phyloP scores from a whole-genome alignment of 2,113 vertebrate species.

The Phainopepla nitens region DNA sequence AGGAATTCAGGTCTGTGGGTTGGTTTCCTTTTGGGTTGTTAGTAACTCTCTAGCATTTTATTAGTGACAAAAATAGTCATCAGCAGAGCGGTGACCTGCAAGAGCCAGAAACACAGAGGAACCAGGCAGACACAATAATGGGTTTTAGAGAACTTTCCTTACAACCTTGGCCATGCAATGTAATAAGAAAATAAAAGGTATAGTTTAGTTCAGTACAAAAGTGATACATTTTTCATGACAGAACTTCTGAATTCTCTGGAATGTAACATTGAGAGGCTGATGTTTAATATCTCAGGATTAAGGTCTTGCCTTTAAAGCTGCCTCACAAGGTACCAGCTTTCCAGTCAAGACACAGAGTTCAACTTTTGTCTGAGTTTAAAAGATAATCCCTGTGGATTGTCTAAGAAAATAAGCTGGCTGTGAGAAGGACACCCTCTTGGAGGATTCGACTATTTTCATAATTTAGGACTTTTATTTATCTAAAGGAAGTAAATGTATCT shows the following conservation, averaged over 20 bases:
- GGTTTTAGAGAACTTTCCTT: background rate
- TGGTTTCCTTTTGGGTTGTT: background rate
- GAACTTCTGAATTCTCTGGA: background rate
- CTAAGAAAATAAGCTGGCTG: background rate
- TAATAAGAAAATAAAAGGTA: background rate
- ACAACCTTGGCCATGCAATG: background rate
- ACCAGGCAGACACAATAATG: background rate
- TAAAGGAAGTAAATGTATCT: background rate
- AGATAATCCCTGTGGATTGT: background rate
- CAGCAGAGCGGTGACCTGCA: background rate
- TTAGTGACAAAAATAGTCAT: background rate
- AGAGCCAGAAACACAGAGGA: background rate
- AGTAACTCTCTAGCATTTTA: background rate
- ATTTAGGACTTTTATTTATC: background rate
- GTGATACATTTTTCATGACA: background rate
- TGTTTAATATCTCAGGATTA: background rate
- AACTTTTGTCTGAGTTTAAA: background rate
- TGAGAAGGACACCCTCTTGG: background rate
- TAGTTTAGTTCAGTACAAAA: background rate
- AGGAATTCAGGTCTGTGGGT: background rate
- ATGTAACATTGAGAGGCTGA: background rate
- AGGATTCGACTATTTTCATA: background rate
- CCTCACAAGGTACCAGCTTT: background rate
- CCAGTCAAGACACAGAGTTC: background rate
- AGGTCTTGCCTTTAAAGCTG: background rate